phyloP scores from a whole-genome alignment of 2,888 invertebrate genomes.

The Allolobophora icterica region DNA sequence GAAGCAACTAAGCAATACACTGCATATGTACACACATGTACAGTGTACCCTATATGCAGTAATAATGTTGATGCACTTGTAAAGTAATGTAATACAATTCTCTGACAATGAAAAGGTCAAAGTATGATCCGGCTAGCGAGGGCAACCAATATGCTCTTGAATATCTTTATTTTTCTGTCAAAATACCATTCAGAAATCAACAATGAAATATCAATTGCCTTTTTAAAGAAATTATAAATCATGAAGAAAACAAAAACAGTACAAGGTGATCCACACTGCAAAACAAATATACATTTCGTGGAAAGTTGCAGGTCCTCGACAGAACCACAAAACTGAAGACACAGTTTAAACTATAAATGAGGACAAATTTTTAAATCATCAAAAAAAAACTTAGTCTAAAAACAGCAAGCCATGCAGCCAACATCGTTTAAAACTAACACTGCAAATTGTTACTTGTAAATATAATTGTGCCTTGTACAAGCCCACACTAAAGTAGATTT shows the following conservation, averaged over 20 bases:
- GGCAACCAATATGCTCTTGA: background rate
- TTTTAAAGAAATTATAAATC: background rate
- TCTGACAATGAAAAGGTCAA: background rate
- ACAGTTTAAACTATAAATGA: background rate
- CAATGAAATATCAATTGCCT: background rate
- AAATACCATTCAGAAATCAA: background rate
- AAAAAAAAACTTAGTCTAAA: background rate
- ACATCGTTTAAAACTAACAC: background rate
- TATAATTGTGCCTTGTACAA: too few species aligned
- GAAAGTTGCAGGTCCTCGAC: background rate
- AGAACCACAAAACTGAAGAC: background rate
- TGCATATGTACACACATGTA: too few species aligned
- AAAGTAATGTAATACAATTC: background rate
- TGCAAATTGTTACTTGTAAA: background rate
- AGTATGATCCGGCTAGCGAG: too few species aligned
- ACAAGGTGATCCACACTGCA: background rate
- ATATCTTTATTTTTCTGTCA: background rate
- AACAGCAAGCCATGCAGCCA: background rate
- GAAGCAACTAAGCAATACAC: too few species aligned
- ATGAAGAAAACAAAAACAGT: background rate
- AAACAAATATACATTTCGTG: background rate
- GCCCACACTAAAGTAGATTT: background rate
- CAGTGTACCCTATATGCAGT: too few species aligned
- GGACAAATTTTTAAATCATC: background rate
- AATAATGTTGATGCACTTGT: background rate